Conservation (phyloP, 2,888 invertebrate genomes). For the Branchipolynoe longqiensis region DNA sequence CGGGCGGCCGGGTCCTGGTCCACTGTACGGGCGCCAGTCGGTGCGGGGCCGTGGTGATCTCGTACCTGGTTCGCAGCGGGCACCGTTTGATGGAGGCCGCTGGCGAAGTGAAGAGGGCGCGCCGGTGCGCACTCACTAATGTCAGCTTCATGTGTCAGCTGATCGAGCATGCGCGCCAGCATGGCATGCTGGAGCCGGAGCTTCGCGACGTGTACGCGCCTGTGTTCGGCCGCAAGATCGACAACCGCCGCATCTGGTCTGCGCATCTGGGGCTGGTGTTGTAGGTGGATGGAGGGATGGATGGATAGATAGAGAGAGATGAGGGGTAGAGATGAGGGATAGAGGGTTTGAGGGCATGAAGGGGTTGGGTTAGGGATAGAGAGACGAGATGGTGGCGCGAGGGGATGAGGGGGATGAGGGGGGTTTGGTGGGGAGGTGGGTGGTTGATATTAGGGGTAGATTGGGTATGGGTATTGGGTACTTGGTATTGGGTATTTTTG, state of each 20-base stretch:
- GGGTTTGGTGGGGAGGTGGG: too few species aligned
- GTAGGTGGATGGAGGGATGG: too few species aligned
- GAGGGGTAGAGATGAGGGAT: not conserved
- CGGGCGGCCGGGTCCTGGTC: slow-evolving; percentile 60
- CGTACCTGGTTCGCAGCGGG: slow-evolving; percentile 63
- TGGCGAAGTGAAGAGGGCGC: slow-evolving; percentile 57
- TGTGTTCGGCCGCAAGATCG: slow-evolving; percentile 51
- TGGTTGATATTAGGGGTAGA: too few species aligned
- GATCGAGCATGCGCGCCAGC: slow-evolving; percentile 59
- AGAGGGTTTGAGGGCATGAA: not conserved
- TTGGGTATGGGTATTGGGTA: too few species aligned
- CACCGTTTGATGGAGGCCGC: slow-evolving; percentile 61
- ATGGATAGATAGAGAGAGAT: not conserved
- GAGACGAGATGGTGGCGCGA: too few species aligned
- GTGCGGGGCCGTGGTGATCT: slow-evolving; percentile 62
- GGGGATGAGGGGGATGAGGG: too few species aligned
- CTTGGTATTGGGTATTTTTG: too few species aligned
- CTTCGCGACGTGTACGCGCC: slow-evolving; percentile 40
- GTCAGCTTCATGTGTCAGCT: slow-evolving; percentile 64
- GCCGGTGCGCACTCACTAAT: slow-evolving; percentile 63
- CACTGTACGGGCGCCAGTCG: slow-evolving; percentile 63
- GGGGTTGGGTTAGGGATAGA: too few species aligned
- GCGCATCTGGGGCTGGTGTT: slow-evolving; percentile 61
- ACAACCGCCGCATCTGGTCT: slow-evolving; percentile 55
- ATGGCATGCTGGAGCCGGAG: slow-evolving; percentile 60